phyloP scores from a whole-genome alignment of 2,113 vertebrate species.

The Cryptotis parvus region DNA sequence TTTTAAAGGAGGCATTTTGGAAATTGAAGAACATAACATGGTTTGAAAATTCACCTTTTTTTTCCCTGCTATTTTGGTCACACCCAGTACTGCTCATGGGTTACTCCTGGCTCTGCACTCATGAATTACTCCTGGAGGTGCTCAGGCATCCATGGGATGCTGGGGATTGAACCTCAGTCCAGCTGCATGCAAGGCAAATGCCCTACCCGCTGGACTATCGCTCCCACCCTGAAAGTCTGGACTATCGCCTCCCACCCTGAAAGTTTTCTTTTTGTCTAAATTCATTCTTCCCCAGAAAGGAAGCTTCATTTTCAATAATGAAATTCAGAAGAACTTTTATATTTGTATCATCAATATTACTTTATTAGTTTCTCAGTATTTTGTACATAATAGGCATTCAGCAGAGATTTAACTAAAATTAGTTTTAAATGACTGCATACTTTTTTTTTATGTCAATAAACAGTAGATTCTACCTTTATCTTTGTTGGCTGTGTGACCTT shows the following conservation, averaged over 20 bases:
- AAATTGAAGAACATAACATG: slow-evolving; percentile 52
- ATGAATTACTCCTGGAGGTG: no score
- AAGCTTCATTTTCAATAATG: slow-evolving; percentile 73
- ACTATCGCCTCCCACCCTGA: no score
- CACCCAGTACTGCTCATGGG: no score
- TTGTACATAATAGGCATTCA: slow-evolving; percentile 57
- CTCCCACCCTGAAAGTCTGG: no score
- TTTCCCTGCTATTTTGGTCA: no score
- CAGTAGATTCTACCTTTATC: slow-evolving; percentile 4
- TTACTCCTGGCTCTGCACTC: no score
- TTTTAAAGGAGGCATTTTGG: slow-evolving; percentile 85
- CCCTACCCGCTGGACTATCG: no score
- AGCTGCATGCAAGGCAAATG: no score
- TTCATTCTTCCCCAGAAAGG: slow-evolving; percentile 34
- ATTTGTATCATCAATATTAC: slow-evolving; percentile 69
- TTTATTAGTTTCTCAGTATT: slow-evolving; percentile 66
- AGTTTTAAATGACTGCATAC: slow-evolving; percentile 63
- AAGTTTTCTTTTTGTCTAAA: no score
- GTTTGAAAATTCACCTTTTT: slow-evolving; percentile 62
- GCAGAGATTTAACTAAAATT: slow-evolving; percentile 54
- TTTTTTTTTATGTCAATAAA: slow-evolving; percentile 75
- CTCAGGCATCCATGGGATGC: no score
- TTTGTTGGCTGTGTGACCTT: slow-evolving; percentile 2
- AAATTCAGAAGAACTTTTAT: slow-evolving; percentile 74
- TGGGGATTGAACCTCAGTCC: no score